Conservation (phyloP, 2,113 vertebrate species). For the Pampusana beccarii region DNA sequence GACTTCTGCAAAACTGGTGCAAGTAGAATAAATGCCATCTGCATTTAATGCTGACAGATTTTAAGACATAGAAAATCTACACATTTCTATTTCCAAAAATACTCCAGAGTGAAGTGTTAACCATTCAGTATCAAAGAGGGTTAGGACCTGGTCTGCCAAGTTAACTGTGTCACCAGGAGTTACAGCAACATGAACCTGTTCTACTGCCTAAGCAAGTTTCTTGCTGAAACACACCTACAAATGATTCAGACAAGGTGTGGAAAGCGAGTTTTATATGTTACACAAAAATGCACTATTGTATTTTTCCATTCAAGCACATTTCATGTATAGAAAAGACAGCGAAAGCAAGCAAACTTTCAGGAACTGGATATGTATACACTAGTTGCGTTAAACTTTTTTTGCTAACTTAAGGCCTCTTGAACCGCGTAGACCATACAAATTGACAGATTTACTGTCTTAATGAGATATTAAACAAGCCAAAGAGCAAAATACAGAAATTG, state of each 20-base stretch:
- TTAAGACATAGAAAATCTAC: background rate
- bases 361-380: background rate
- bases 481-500: background rate
- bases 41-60: background rate
- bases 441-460: background rate
- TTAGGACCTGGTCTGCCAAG: constrained; percentile 1
- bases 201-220: constrained; percentile 65
- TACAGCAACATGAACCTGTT: constrained; percentile 65
- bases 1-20: background rate
- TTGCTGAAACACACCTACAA: constrained; percentile 41
- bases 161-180: constrained; percentile 57
- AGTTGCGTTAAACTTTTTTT: background rate
- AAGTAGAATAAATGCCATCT: background rate
- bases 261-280: constrained; percentile 40
- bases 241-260: constrained; percentile 65
- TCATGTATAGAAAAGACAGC: background rate
- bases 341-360: background rate
- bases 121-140: background rate
- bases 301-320: constrained; percentile 62
- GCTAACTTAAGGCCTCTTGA: background rate
- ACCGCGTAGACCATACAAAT: background rate
- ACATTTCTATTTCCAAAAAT: background rate
- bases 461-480: background rate
- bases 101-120: background rate
- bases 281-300: constrained; percentile 58